Evolutionary conservation across 2,113 vertebrate species (phyloP).

Genomic region (Pogona vitticeps): DNA sequence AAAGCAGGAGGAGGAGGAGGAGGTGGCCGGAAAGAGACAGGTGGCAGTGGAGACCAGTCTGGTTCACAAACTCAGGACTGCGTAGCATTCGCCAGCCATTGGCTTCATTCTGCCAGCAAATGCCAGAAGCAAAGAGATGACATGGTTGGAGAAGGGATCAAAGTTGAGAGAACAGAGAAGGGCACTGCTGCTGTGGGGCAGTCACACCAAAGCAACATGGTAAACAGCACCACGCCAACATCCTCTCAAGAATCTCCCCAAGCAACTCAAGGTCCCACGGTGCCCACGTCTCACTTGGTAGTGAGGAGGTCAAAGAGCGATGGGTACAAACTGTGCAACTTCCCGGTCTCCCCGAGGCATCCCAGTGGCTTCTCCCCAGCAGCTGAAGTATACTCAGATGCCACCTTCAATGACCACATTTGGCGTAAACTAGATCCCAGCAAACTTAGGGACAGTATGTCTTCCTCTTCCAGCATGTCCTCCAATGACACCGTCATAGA

Average conservation of each 20-base stretch:
- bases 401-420: conserved; percentile 84
- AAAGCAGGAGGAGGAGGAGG: conserved; percentile 7
- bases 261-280: neutral
- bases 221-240: neutral
- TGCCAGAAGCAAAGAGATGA: conserved; percentile 26
- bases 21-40: conserved; percentile 12
- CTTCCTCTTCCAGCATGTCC: conserved; percentile 93
- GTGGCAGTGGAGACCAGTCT: neutral
- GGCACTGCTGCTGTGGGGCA: conserved; percentile 3
- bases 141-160: neutral
- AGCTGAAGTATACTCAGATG: conserved; percentile 83
- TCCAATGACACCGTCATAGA: conserved; percentile 94
- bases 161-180: neutral
- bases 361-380: conserved; percentile 68
- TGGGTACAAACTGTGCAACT: conserved; percentile 70
- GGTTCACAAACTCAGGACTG: conserved; percentile 1
- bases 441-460: conserved; percentile 86
- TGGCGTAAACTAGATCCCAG: conserved; percentile 88
- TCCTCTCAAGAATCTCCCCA: neutral
- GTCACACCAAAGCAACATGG: neutral
- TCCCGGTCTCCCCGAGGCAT: conserved; percentile 29
- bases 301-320: conserved; percentile 79
- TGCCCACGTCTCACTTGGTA: conserved; percentile 15
- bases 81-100: neutral
- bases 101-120: conserved; percentile 18